Evolutionary conservation across 1,140 invertebrate species (phyloP).

Genomic region (Caenorhabditis tropicalis): DNA sequence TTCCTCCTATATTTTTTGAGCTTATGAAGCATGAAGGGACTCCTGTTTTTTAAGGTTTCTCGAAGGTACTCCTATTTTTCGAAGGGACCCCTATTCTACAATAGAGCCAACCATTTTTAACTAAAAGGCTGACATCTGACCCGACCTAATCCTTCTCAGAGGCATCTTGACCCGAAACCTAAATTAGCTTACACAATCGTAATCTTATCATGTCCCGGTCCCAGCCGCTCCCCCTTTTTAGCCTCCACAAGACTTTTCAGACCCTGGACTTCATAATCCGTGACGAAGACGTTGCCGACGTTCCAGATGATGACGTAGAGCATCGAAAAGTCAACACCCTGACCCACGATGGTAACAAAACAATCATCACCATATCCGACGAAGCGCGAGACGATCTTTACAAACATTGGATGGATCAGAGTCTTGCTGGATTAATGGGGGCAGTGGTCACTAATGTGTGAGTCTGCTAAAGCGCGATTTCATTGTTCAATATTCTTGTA

Average conservation of each 20-base stretch:
- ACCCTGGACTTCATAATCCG: constrained; percentile 9
- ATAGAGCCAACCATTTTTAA: too few relatives aligned
- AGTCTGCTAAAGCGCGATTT: neutral
- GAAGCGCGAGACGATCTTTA: constrained; percentile 28
- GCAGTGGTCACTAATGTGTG: constrained; percentile 54
- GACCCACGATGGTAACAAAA: neutral
- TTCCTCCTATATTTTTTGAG: too few relatives aligned
- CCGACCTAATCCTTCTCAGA: too few relatives aligned
- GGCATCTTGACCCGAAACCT: too few relatives aligned
- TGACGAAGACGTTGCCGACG: constrained; percentile 4
- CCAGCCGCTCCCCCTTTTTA: too few relatives aligned
- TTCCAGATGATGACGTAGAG: constrained; percentile 1
- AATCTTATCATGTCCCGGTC: too few relatives aligned
- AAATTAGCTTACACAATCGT: too few relatives aligned
- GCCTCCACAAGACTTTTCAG: neutral
- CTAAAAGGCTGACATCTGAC: too few relatives aligned
- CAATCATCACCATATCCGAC: neutral
- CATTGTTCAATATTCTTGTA: neutral
- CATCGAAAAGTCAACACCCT: constrained; percentile 3
- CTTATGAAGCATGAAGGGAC: too few relatives aligned
- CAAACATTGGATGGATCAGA: constrained; percentile 55
- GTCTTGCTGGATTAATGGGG: constrained; percentile 38
- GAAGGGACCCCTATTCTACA: too few relatives aligned
- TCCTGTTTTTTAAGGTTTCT: too few relatives aligned
- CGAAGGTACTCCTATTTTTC: too few relatives aligned